Evolutionary conservation across 2,113 vertebrate genomes (phyloP).

Genomic region (Hippopotamus amphibius): DNA sequence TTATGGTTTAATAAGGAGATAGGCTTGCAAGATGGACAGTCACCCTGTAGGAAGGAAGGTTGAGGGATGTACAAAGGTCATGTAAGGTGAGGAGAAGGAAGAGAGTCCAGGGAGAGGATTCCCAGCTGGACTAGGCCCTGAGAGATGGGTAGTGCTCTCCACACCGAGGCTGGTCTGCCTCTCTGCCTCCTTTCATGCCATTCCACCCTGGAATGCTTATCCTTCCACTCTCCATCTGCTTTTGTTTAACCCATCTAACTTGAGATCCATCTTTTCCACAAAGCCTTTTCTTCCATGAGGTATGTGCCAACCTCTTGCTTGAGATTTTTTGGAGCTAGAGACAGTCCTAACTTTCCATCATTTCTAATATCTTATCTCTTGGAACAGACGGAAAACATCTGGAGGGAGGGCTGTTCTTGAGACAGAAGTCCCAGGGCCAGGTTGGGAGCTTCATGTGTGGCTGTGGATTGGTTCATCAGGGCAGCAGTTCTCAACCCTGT

Average conservation of each 20-base stretch:
- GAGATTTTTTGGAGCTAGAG: background rate
- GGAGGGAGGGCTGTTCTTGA: background rate
- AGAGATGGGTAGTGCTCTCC: background rate
- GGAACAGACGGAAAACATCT: background rate
- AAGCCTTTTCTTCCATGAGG: background rate
- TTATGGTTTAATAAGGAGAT: background rate
- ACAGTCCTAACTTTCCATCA: background rate
- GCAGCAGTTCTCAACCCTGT: background rate
- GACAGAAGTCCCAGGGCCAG: background rate
- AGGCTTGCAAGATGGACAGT: background rate
- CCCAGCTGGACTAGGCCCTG: background rate
- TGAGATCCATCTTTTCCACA: background rate
- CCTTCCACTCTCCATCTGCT: background rate
- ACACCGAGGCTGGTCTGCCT: background rate
- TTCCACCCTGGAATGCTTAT: background rate
- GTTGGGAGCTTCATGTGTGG: background rate
- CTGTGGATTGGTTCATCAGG: background rate
- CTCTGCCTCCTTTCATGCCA: rapidly evolving
- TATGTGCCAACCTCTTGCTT: background rate
- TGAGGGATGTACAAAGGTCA: background rate
- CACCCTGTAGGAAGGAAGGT: background rate
- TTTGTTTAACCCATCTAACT: background rate
- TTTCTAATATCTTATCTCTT: background rate
- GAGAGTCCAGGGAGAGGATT: background rate
- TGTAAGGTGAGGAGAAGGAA: background rate